Base-by-base conservation (phyloP, 2,113 vertebrate species). In the Scolopax mira region DNA sequence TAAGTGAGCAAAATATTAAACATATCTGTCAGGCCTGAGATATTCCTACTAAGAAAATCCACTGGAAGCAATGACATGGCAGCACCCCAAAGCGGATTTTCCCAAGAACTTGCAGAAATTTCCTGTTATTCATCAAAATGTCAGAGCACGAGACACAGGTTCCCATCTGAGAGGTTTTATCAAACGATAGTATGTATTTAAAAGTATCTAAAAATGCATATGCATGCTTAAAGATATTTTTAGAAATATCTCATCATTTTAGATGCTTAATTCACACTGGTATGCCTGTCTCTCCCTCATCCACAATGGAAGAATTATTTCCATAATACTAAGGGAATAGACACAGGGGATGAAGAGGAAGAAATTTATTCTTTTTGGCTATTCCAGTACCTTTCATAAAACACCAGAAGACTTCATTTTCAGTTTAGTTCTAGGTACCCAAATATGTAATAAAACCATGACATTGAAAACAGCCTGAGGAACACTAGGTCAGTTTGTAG, bases 1-100 rank as follows among this genome's bases (percentile, higher is more conserved):
- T 92, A 97, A 96, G 67, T 83, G 51, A 64, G 66, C 13, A 66
- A 85, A 90, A 24, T 62, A 77, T 52, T 54, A 31, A 64, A 71
- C 1, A 2, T 55, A 80, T 42, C 3, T 72, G 42, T 46, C 30
- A 46, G 11, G 18, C 4, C 16, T 44, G 23, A 61, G 41, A 9
- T 19, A 24, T 52, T 54, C 30, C 18, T 64, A 30, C 5, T 19
- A 11, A 42, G 17, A 60, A 89, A 85, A 89, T 74, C 10, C 4
- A 7, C 9, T 39, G 23, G 61, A 89, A 81, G 3, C 4, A 77
- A 77, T 73, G n/a, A 62, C 13, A 65, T 14, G 4, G 7, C 11
- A 82, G 23, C 23, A 44, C 10, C 33, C 17, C 22, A 79, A 66
- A 44, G 2, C 6, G 9, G 4, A 33, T 60, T 82, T 89, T 79